A percentile compares a stretch with the other conserved stretches of the same genome.
phyloP scores from a whole-genome alignment of 2,797 vertebrate species.

The Gephyroberyx darwinii region DNA sequence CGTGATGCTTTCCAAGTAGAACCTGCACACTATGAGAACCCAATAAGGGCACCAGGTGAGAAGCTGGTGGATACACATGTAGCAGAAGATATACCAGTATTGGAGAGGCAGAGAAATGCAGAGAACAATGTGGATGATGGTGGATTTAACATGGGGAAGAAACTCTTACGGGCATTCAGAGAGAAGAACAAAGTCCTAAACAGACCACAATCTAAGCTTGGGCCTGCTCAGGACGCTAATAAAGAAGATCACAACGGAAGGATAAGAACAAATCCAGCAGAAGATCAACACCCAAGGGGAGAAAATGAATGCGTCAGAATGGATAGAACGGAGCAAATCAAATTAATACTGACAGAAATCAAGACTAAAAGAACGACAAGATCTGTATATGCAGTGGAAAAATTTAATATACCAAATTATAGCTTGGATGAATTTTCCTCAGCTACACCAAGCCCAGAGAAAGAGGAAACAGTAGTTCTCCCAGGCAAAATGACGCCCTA shows the following conservation, averaged over 20 bases:
- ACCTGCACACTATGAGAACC: constrained; percentile 16
- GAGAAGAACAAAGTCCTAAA: constrained; percentile 35
- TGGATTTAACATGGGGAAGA: constrained; percentile 15
- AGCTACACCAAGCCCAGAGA: no score
- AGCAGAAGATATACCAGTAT: constrained; percentile 6
- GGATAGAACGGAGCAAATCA: neutral
- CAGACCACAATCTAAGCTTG: constrained; percentile 17
- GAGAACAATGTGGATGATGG: constrained; percentile 27
- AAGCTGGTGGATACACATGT: no score
- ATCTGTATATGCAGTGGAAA: neutral
- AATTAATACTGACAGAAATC: constrained; percentile 27
- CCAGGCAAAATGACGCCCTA: no score
- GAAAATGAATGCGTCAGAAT: neutral
- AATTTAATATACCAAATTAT: no score
- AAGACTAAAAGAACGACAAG: neutral
- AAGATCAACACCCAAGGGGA: constrained; percentile 1
- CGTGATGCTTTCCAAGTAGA: constrained; percentile 21
- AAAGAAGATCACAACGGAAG: constrained; percentile 40
- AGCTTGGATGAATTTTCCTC: no score
- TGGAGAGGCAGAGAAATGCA: neutral
- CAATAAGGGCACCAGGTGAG: constrained; percentile 1
- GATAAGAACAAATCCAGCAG: constrained; percentile 37
- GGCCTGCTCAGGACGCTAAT: constrained; percentile 13
- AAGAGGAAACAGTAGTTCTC: no score
- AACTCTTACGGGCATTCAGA: constrained; percentile 2